Evolutionary conservation across 1,140 invertebrate genomes (phyloP), one percentile per base, ranked within the genome.

Genomic region (Chironomus striatipennis): DNA sequence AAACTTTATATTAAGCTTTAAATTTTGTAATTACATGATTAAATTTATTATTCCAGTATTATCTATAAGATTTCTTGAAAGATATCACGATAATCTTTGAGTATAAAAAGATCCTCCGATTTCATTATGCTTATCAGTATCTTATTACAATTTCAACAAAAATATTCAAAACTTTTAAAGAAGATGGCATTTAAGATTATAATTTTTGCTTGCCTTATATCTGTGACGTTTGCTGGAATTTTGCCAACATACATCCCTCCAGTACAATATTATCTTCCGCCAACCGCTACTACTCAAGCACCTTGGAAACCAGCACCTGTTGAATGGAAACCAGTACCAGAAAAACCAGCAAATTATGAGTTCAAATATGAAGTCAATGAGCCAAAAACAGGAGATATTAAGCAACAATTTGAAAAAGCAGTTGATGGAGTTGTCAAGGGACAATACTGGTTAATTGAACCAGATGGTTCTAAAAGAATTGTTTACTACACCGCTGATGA

Each of bases 291-390:
- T 2, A 34, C 24, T 34, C 24, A 34, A 2, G 24, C 24, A 34
- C 24, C 1, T 2, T 10, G 9, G 9, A 10, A 57, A 57, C 47
- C 47, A 12, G 47, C 2, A 57, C 9, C n/a, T 3, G 10, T 7
- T 57, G n/a, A n/a, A n/a, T 12, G n/a, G 47, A 57, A 1, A 57
- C 10, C n/a, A 1, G 77, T 5, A 34, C 24, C 79, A 6, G 78
- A 81, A 43, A 78, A 78, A 9, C 79, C 79, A 76, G 78, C 78
- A 73, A 79, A 81, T 42, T 92, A 92, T 79, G 87, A 87, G 64
- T 91, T 88, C 79, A 89, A 89, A 78, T 92, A 92, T 81, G 85
- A 84, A 76, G 89, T 92, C 0, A 87, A 90, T 74, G 90, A 92
- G 81, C 87, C 87, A 67, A 87, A 88, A 80, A 92, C 88, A 12